Evolutionary conservation across 2,113 vertebrate genomes (phyloP).

Genomic region (Madoqua kirkii): DNA sequence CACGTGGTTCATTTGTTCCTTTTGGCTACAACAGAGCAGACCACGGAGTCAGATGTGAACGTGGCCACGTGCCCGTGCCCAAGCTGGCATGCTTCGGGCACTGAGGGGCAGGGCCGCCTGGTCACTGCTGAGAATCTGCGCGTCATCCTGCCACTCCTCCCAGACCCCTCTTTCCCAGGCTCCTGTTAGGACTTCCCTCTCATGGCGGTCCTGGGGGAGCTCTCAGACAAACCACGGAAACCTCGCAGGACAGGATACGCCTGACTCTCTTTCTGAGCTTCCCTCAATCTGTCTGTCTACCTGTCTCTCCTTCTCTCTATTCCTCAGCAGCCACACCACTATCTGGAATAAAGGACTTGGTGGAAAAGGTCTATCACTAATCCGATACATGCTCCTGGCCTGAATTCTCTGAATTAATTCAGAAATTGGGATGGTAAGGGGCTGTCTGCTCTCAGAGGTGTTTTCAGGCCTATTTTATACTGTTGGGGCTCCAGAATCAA

Average conservation of each 20-base stretch:
- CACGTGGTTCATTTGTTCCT: background rate
- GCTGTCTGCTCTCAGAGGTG: background rate
- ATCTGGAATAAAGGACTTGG: background rate
- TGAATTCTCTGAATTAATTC: background rate
- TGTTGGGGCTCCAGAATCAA: background rate
- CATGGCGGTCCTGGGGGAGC: background rate
- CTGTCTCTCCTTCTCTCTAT: background rate
- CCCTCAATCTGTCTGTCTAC: rapidly evolving
- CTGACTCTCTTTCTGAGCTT: background rate
- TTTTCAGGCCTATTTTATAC: background rate
- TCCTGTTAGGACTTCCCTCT: background rate
- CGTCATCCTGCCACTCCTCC: background rate
- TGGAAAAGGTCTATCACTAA: background rate
- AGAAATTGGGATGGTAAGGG: background rate
- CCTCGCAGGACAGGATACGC: too few relatives aligned
- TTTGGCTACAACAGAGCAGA: conserved; percentile 18
- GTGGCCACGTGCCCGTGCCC: background rate
- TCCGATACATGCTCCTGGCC: background rate
- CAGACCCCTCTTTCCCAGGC: background rate
- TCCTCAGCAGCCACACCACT: background rate
- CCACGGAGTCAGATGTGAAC: background rate
- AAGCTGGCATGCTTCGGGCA: background rate
- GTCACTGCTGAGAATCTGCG: conserved; percentile 11
- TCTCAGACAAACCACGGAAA: background rate
- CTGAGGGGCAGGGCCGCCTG: background rate